Evolutionary conservation across 2,113 vertebrate genomes (phyloP).

Genomic region (Festucalex cinctus): DNA sequence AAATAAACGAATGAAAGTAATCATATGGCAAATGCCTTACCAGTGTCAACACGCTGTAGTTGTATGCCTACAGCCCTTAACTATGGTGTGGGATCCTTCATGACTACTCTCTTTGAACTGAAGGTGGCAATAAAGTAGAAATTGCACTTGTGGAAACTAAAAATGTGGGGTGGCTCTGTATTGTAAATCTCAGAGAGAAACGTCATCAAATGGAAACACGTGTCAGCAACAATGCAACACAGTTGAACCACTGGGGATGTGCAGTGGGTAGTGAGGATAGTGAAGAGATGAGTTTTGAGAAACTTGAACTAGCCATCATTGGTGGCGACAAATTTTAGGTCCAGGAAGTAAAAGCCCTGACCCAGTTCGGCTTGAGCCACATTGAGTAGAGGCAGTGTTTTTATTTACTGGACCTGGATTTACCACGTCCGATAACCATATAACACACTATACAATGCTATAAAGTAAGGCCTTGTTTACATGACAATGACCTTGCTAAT

Average conservation of each 20-base stretch:
- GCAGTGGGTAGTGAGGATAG: not conserved
- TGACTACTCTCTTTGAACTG: conserved; percentile 49
- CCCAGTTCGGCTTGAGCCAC: too few species aligned
- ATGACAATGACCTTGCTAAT: not conserved
- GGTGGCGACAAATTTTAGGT: too few species aligned
- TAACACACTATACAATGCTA: too few species aligned
- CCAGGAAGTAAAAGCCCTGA: too few species aligned
- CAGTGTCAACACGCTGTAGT: conserved; percentile 39
- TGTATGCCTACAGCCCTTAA: conserved; percentile 39
- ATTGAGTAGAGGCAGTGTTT: too few species aligned
- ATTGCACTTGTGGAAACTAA: conserved; percentile 28
- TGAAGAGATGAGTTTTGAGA: not conserved
- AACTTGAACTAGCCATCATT: too few species aligned
- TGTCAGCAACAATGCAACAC: not conserved
- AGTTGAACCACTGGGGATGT: not conserved
- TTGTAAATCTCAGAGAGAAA: conserved; percentile 9
- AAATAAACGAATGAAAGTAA: conserved; percentile 26
- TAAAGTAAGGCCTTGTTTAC: not conserved
- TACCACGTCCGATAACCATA: too few species aligned
- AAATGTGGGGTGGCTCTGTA: not conserved
- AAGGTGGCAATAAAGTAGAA: conserved; percentile 34
- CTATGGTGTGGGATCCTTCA: conserved; percentile 39
- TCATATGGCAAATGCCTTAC: conserved; percentile 38
- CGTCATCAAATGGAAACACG: not conserved
- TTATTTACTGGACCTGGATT: too few species aligned